Percentiles rank a stretch among this genome's conserved stretches.
Conservation (phyloP, 2,113 vertebrate species). For the Etheostoma cragini region DNA sequence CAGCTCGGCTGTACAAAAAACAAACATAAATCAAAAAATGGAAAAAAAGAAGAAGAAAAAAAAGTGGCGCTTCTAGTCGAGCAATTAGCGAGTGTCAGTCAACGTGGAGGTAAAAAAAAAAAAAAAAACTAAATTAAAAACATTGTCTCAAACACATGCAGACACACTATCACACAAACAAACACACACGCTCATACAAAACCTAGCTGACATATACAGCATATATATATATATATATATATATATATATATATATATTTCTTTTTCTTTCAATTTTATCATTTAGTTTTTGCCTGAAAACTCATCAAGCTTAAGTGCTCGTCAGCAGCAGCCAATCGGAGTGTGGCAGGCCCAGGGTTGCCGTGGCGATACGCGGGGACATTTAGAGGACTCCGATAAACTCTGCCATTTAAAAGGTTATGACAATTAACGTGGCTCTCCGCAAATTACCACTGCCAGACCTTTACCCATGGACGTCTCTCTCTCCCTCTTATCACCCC, state of each 20-base stretch:
- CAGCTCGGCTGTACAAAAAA: slow-evolving; percentile 74
- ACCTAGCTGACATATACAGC: slow-evolving; percentile 13
- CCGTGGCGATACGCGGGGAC: slow-evolving; percentile 81
- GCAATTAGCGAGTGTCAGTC: slow-evolving; percentile 85
- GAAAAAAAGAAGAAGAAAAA: slow-evolving; percentile 37
- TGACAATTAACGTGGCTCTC: slow-evolving; percentile 87
- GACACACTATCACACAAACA: slow-evolving; percentile 23
- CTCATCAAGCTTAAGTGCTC: slow-evolving; percentile 82
- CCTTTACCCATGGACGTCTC: slow-evolving; percentile 84
- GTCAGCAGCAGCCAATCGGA: slow-evolving; percentile 74
- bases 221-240: background rate
- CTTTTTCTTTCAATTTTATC: slow-evolving; percentile 52
- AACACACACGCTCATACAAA: background rate
- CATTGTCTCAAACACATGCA: slow-evolving; percentile 48
- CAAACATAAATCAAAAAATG: slow-evolving; percentile 82
- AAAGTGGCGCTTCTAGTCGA: slow-evolving; percentile 67
- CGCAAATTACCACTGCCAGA: slow-evolving; percentile 86
- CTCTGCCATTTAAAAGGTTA: slow-evolving; percentile 89
- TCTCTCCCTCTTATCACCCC: slow-evolving; percentile 79
- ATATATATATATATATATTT: background rate
- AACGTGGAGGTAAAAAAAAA: slow-evolving; percentile 74
- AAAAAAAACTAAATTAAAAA: slow-evolving; percentile 75
- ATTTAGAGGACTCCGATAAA: slow-evolving; percentile 87
- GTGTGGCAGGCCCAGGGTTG: slow-evolving; percentile 73
- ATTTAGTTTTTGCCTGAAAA: slow-evolving; percentile 70